Conservation (phyloP, 2,113 vertebrate genomes). For the Hystrix brachyura region DNA sequence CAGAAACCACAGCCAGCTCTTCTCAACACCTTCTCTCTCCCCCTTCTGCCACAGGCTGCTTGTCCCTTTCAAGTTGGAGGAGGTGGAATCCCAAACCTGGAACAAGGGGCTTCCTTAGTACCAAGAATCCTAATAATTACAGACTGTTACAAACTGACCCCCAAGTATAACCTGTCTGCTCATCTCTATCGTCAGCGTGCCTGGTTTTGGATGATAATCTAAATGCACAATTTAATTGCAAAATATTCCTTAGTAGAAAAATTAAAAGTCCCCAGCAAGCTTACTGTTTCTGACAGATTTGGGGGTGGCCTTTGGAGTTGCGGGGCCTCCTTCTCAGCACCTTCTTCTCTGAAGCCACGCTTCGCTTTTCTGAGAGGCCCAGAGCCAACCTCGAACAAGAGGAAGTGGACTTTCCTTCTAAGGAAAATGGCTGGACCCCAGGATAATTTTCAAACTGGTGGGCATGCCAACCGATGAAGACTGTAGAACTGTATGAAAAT, state of each 20-base stretch:
- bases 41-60: not conserved
- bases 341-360: not conserved
- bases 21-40: not conserved
- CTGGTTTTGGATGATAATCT: not conserved
- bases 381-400: not conserved
- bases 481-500: not conserved
- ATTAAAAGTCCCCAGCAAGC: not conserved
- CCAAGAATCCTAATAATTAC: not conserved
- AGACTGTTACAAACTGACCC: not conserved
- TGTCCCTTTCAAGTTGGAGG: not conserved
- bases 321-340: not conserved
- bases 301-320: rapidly evolving
- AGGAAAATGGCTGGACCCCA: not conserved
- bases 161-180: not conserved
- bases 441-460: not conserved
- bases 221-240: not conserved
- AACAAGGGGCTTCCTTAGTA: not conserved
- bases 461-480: not conserved
- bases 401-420: not conserved
- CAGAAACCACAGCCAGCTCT: not conserved
- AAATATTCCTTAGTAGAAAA: slow-evolving; percentile 1
- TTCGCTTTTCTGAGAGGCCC: not conserved
- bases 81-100: not conserved
- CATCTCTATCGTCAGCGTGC: rapidly evolving
- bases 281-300: not conserved